Evolutionary conservation across 2,113 vertebrate species (phyloP).

Genomic region (Brachypteracias leptosomus): DNA sequence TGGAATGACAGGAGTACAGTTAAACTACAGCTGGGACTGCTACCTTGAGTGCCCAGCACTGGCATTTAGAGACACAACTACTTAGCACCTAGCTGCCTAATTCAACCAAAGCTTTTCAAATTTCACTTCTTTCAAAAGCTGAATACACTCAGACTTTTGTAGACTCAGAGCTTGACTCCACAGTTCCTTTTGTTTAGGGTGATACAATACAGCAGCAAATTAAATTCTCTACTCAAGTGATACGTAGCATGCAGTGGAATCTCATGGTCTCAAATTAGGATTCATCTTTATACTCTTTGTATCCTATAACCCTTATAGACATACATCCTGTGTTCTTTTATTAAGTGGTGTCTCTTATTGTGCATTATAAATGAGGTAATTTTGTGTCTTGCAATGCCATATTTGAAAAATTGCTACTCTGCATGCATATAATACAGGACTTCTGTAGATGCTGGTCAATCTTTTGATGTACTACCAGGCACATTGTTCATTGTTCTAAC

Average conservation of each 20-base stretch:
- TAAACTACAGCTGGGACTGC: not conserved
- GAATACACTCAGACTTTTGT: not conserved
- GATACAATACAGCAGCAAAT: not conserved
- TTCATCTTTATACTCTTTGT: not conserved
- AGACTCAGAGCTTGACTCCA: not conserved
- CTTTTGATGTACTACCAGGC: not conserved
- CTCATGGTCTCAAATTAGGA: not conserved
- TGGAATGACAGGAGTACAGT: not conserved
- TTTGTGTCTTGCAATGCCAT: fast-evolving
- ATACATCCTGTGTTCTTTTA: fast-evolving
- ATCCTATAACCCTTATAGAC: not conserved
- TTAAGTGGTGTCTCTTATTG: not conserved
- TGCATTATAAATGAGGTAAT: not conserved
- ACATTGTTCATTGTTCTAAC: not conserved
- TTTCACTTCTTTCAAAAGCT: not conserved
- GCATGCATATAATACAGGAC: not conserved
- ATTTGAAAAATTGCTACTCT: not conserved
- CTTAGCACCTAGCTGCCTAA: not conserved
- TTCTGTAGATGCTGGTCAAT: not conserved
- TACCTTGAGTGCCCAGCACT: not conserved
- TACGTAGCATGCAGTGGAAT: not conserved
- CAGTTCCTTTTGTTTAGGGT: not conserved
- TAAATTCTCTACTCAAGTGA: not conserved
- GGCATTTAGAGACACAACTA: not conserved
- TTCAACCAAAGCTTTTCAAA: not conserved